Percentiles rank a stretch among this genome's conserved stretches.
phyloP scores from a whole-genome alignment of 2,113 vertebrate species.

The Electrona antarctica region DNA sequence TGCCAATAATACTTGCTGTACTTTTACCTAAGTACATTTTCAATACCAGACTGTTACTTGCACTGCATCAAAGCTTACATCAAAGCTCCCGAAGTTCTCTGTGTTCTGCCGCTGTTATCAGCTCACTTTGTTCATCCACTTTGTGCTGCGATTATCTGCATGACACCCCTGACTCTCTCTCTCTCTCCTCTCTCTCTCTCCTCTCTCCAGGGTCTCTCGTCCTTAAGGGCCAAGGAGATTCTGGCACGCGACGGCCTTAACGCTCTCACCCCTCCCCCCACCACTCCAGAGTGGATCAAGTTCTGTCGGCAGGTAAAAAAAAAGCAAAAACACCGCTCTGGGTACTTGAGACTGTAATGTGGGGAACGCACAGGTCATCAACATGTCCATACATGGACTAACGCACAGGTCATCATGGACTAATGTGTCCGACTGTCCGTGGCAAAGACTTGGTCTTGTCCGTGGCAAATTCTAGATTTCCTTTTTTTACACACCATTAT shows the following conservation, averaged over 20 bases:
- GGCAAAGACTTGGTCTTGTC: too few relatives aligned
- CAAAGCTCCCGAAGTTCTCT: too few relatives aligned
- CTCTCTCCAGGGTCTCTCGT: slow-evolving; percentile 83
- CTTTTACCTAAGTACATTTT: too few relatives aligned
- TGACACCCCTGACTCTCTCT: neutral
- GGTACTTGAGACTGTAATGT: neutral
- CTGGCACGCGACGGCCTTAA: slow-evolving; percentile 93
- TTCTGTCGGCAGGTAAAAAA: slow-evolving; percentile 85
- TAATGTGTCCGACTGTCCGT: too few relatives aligned
- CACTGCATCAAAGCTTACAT: too few relatives aligned
- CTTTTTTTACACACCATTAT: too few relatives aligned
- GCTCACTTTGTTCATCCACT: neutral
- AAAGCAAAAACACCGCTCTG: neutral
- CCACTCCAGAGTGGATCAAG: slow-evolving; percentile 96
- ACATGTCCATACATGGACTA: too few relatives aligned
- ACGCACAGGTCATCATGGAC: too few relatives aligned
- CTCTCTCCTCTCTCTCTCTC: neutral
- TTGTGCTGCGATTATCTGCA: neutral
- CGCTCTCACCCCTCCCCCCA: slow-evolving; percentile 91
- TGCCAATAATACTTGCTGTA: too few relatives aligned
- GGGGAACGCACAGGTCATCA: too few relatives aligned
- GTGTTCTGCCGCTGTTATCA: neutral
- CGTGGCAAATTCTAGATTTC: too few relatives aligned
- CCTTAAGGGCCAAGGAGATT: slow-evolving; percentile 88
- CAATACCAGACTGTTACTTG: too few relatives aligned